Evolutionary conservation across 1,140 invertebrate genomes (phyloP).

Genomic region (honey bee (Apis mellifera)): DNA sequence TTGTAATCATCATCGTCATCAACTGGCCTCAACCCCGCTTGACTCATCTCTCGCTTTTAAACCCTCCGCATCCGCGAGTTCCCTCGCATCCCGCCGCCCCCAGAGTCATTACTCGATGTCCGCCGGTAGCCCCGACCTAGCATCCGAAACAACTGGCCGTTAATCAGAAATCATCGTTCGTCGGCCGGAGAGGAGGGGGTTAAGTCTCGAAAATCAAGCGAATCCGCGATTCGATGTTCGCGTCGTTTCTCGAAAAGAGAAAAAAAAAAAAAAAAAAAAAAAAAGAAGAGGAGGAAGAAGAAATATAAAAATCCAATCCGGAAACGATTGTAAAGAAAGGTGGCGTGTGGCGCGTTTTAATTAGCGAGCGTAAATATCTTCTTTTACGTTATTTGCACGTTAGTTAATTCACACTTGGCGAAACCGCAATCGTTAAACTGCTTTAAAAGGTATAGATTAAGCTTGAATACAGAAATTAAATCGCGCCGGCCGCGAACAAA

Average conservation of each 20-base stretch:
- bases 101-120: slow-evolving; percentile 82
- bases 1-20: slow-evolving; percentile 76
- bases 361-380: neutral
- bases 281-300: too few species aligned
- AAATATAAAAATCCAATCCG: too few species aligned
- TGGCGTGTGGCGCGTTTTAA: neutral
- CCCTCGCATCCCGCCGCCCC: slow-evolving; percentile 72
- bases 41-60: slow-evolving; percentile 54
- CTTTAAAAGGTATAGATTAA: neutral
- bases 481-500: slow-evolving; percentile 16
- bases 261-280: neutral
- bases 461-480: slow-evolving; percentile 23
- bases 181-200: slow-evolving; percentile 59
- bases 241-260: neutral
- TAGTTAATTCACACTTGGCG: neutral
- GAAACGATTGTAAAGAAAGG: too few species aligned
- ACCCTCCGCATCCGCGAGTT: slow-evolving; percentile 67
- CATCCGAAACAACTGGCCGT: slow-evolving; percentile 80
- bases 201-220: slow-evolving; percentile 61
- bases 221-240: slow-evolving; percentile 22
- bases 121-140: slow-evolving; percentile 74
- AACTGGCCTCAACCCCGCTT: slow-evolving; percentile 58
- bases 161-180: slow-evolving; percentile 81
- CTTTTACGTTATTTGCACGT: neutral
- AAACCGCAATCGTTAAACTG: slow-evolving; percentile 24